These are phyloP conservation scores for Myopa tessellatipennis DNA, from an alignment of 2,888 invertebrate genomes.

Conservation along the genomic window DNA sequence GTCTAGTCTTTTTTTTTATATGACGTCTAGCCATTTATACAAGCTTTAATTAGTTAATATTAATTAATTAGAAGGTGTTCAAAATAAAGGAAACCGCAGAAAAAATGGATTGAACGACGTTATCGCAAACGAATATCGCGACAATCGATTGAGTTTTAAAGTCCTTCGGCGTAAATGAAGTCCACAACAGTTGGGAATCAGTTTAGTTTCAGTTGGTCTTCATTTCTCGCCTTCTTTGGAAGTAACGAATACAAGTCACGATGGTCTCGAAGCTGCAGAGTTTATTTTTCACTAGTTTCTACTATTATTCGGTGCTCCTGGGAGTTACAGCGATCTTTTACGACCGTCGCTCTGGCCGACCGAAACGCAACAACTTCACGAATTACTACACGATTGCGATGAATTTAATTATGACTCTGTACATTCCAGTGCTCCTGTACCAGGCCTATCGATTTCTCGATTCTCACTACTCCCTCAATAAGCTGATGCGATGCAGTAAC, in stretches of 20 bases:
- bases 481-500: neutral
- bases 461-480: neutral
- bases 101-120: too few relatives aligned
- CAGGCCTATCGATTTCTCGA: neutral
- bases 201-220: too few relatives aligned
- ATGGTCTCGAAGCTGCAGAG: conserved; percentile 13
- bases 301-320: neutral
- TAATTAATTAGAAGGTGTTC: too few relatives aligned
- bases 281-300: neutral
- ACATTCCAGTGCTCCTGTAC: neutral
- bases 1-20: too few relatives aligned
- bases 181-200: too few relatives aligned
- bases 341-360: neutral
- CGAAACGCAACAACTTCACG: neutral
- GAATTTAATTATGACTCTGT: neutral
- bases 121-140: too few relatives aligned
- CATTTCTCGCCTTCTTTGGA: neutral
- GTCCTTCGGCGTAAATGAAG: too few relatives aligned
- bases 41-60: too few relatives aligned
- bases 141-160: too few relatives aligned
- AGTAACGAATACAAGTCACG: neutral
- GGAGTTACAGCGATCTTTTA: conserved; percentile 5
- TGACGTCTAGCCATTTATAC: too few relatives aligned
- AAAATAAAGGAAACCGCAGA: too few relatives aligned
- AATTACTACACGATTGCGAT: neutral